Conservation (phyloP, 2,113 vertebrate species). For the Tachysurus vachellii region DNA sequence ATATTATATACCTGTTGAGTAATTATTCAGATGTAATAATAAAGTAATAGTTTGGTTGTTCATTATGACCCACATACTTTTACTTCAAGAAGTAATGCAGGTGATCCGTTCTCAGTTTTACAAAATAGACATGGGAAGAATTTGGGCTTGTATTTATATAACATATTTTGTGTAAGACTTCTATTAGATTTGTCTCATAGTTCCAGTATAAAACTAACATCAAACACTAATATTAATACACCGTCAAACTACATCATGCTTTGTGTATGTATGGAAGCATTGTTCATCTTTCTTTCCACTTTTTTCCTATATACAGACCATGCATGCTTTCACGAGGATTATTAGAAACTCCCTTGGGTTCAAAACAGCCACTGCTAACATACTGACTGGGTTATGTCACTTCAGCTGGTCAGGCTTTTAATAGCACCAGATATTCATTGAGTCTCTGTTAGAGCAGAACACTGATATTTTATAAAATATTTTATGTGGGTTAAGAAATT, state of each 20-base stretch:
- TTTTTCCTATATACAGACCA: constrained; percentile 23
- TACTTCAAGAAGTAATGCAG: neutral
- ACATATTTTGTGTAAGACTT: neutral
- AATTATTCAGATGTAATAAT: neutral
- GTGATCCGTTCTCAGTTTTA: neutral
- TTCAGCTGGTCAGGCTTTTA: constrained; percentile 24
- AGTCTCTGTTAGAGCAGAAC: neutral
- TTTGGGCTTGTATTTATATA: neutral
- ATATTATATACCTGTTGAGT: neutral
- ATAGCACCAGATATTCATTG: constrained; percentile 8
- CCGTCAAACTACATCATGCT: neutral
- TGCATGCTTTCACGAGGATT: neutral
- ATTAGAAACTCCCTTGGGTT: neutral
- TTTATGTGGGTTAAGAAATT: neutral
- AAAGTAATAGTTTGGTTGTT: neutral
- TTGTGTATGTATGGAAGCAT: neutral
- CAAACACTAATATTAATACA: neutral
- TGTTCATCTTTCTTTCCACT: neutral
- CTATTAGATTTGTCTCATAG: neutral
- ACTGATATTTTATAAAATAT: neutral
- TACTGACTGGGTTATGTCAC: constrained; percentile 20
- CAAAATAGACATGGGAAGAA: neutral
- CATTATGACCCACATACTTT: neutral
- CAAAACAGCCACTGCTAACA: constrained; percentile 10
- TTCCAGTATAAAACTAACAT: neutral